Base-by-base conservation (phyloP, 1,140 invertebrate species). In the Drosophila kikkawai region DNA sequence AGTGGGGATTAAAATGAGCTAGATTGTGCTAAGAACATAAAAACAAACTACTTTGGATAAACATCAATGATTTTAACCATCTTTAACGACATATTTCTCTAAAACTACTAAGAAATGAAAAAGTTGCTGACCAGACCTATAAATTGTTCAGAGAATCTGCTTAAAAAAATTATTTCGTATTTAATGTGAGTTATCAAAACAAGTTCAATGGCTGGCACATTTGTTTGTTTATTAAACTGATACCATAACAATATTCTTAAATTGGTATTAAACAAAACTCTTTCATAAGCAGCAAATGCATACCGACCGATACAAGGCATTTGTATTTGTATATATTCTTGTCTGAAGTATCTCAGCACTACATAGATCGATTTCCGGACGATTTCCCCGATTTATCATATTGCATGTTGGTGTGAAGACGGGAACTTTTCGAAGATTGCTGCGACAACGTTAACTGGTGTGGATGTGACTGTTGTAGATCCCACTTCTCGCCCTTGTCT, bases 1-100 rank as follows among this genome's bases (percentile, higher is more conserved):
- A 12, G 17, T 4, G 4, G 12, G 39, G 61, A 41, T 65, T 60
- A 59, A 34, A 42, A 60, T 42, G 5, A 56, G 53, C 8, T n/a
- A n/a, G 36, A n/a, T n/a, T 22, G 53, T 55, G 53, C 26, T 22
- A 5, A 8, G 11, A 37, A 22, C 34, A 19, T 22, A 5, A 22
- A 34, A 55, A 37, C 34, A 22, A 55, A 37, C 17, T 37, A 9
- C 48, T 17, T 15, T 2, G 7, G 29, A 12, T 15, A 17, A 55
- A 22, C 17, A 37, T 22, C 11, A 15, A 36, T 15, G 34, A 15
- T 22, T 55, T 37, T 22, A 22, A 37, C 7, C 3, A 29, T 29
- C 8, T 17, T 42, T 6, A 15, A n/a, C 1, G 2, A 29, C 2
- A 19, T 3, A 7, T 29, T 29, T 7, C 8, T n/a, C n/a, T 11